phyloP scores from a whole-genome alignment of 2,113 vertebrate genomes.

The Thryonomys swinderianus region DNA sequence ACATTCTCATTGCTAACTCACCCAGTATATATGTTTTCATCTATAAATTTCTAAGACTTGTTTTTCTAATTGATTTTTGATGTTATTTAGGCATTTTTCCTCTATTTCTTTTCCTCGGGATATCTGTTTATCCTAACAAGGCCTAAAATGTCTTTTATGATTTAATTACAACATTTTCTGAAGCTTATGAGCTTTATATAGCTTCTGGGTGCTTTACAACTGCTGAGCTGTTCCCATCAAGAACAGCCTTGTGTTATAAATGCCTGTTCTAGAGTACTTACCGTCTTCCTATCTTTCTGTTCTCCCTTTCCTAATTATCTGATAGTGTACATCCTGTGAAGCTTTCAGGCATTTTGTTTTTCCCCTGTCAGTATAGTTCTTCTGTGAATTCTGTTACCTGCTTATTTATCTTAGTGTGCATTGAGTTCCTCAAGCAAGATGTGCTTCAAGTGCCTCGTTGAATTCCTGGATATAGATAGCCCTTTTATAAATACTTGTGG shows the following conservation, averaged over 20 bases:
- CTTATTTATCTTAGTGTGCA: background rate
- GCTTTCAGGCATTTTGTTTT: background rate
- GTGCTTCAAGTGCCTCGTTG: background rate
- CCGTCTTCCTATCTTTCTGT: background rate
- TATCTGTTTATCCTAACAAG: background rate
- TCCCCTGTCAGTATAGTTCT: background rate
- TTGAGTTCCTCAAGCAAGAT: background rate
- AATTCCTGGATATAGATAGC: background rate
- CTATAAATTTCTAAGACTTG: background rate
- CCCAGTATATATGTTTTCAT: background rate
- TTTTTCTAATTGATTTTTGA: slow-evolving; percentile 5
- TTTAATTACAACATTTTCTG: background rate
- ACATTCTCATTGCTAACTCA: background rate
- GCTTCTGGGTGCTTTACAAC: background rate
- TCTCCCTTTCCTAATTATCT: background rate
- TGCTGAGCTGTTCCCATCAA: background rate
- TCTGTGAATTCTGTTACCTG: background rate
- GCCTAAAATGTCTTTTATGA: background rate
- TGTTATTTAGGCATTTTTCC: background rate
- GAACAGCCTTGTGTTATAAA: background rate
- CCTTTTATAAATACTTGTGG: background rate
- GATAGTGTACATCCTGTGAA: background rate
- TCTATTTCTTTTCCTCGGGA: background rate
- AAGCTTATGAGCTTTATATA: background rate
- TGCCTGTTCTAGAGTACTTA: background rate